A percentile compares a stretch with the other conserved stretches of the same genome.
Conservation (phyloP, 1,140 invertebrate species). For the Hypothenemus hampei region DNA sequence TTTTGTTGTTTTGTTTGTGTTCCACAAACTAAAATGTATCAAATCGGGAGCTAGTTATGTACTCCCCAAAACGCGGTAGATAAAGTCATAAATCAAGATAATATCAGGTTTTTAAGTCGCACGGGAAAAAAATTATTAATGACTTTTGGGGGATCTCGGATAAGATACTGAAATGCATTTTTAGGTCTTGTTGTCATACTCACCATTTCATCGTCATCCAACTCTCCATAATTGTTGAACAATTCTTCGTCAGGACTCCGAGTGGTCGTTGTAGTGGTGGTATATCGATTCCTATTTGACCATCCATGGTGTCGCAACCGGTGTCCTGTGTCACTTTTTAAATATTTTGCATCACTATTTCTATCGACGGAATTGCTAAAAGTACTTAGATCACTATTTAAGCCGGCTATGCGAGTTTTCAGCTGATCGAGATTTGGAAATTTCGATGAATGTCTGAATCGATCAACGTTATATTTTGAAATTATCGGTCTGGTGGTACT, state of each 20-base stretch:
- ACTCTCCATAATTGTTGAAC: conserved; percentile 19
- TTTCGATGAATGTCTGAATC: conserved; percentile 12
- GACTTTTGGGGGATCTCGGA: no score
- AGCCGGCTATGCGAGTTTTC: conserved; percentile 6
- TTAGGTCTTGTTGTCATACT: no score
- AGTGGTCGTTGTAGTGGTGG: conserved; percentile 15
- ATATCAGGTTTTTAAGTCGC: no score
- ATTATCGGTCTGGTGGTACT: no score
- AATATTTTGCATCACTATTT: conserved; percentile 16
- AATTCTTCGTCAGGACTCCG: conserved; percentile 17
- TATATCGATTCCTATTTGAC: conserved; percentile 7
- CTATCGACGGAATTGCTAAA: not conserved
- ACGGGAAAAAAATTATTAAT: no score
- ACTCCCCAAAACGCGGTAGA: no score
- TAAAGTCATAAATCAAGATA: no score
- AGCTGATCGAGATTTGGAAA: conserved; percentile 12
- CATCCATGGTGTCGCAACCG: conserved; percentile 19
- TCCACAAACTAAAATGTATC: no score
- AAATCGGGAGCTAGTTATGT: no score
- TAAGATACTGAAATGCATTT: no score
- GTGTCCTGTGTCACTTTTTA: not conserved
- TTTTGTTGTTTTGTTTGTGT: no score
- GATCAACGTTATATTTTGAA: conserved; percentile 4
- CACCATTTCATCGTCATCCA: conserved; percentile 5
- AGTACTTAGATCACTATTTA: conserved; percentile 8